Evolutionary conservation across 1,140 invertebrate genomes (phyloP), one percentile per base, ranked within the genome.

Genomic region (Zophobas morio): DNA sequence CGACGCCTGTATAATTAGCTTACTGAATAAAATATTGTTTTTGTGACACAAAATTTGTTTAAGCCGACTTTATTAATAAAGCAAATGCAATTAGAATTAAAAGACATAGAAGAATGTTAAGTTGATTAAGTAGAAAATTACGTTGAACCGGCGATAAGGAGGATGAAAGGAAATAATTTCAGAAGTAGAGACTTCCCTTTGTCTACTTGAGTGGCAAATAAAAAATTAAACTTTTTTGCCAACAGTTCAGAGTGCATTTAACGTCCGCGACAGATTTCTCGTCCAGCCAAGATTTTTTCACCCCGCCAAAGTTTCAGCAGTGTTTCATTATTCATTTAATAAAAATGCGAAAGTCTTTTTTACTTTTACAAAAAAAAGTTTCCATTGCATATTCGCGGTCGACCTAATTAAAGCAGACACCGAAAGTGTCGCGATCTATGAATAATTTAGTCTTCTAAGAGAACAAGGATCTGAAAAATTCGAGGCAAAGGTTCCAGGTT

Each of bases 251-350:
- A 20, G n/a, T 51, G 49, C 49, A 51, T 51, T 51, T 51, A 51
- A 51, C 49, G 49, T 20, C n/a, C 20, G 4, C 2, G 2, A 20
- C 49, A 20, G 49, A 51, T 51, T 20, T 51, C n/a, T 46, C 6
- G 42, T 46, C 3, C 42, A 46, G 6, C 42, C 42, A 3, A 46
- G 6, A 3, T 46, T 46, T 46, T 46, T 46, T 4, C 6, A 46
- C 3, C 42, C 3, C 6, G 42, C 3, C 42, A 46, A 46, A 46
- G 6, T 46, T 46, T 46, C 42, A 46, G 6, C 6, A 4, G 42
- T 51, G 49, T 51, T 51, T 51, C n/a, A 51, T 51, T 51, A 51
- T 51, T 51, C 49, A 51, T 2, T 51, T 51, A 5, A 51, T 6
- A 20, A 51, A 51, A 51, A 5, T 51, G 49, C n/a, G 20, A 51